These are phyloP conservation scores for Bombyx mandarina DNA, from an alignment of 1,140 invertebrate genomes.

Conservation along the genomic window DNA sequence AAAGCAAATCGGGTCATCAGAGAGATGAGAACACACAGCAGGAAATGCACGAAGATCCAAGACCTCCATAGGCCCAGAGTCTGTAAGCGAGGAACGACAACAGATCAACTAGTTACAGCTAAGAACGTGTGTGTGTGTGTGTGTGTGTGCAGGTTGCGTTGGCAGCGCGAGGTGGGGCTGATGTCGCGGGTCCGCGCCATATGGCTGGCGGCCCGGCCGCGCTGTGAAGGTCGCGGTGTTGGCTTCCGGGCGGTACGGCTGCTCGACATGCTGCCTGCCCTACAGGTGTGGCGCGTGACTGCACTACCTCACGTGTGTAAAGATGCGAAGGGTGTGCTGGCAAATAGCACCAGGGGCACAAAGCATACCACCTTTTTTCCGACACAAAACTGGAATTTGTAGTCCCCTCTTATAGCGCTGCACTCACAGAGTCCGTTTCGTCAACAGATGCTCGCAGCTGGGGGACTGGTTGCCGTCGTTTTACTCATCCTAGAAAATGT, in stretches of 20 bases:
- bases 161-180: constrained; percentile 52
- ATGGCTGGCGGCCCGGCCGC: constrained; percentile 55
- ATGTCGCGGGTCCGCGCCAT: constrained; percentile 33
- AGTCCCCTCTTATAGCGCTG: not conserved
- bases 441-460: constrained; percentile 17
- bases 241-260: constrained; percentile 68
- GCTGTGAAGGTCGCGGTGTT: constrained; percentile 56
- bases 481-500: constrained; percentile 18
- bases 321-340: not conserved
- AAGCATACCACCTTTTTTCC: too few species aligned
- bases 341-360: too few species aligned
- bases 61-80: too few species aligned
- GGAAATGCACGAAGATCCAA: too few species aligned
- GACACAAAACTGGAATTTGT: not conserved
- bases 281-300: constrained; percentile 18
- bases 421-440: not conserved
- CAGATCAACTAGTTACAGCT: too few species aligned
- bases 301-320: not conserved
- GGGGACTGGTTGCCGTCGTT: constrained; percentile 11
- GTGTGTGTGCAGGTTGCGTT: constrained; percentile 28
- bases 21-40: too few species aligned
- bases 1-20: too few species aligned
- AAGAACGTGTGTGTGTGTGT: too few species aligned
- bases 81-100: too few species aligned
- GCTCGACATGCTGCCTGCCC: constrained; percentile 64